Base-by-base conservation (phyloP, 2,888 invertebrate species). In the Scaptomyza tumidula region DNA sequence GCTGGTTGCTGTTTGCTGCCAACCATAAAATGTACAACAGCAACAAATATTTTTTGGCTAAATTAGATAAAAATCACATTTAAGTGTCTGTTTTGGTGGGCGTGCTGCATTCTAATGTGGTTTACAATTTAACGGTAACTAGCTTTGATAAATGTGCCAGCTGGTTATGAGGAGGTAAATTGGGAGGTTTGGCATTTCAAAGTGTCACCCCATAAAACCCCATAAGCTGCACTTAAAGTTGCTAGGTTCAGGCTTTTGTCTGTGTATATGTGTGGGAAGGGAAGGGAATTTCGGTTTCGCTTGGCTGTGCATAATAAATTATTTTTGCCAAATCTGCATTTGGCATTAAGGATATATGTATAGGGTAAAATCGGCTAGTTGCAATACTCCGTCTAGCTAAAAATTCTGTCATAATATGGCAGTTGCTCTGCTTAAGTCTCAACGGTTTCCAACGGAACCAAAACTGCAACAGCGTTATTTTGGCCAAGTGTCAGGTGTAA, bases 241-340 rank as follows among this genome's bases (percentile, higher is more conserved):
- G 35, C 5, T 37, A 46, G 16, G 19, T 3, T 70, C 41, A 31
- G 54, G 29, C 7, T 7, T 29, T 29, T 29, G 29, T 6, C 7
- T 29, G 29, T 29, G 9, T 24, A 3, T 24, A 3, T 24, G 24
- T 24, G 24, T 24, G 24, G 1, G 29, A 2, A 29, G 1, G 2
- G 29, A 7, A 0, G 0, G 3, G 24, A 24, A 24, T 24, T 19
- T 19, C 19, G 19, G 63, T 46, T 48, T 33, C 74, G 80, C 86
- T 69, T 69, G 58, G 77, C 72, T 66, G 69, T 60, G 71, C 72
- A 65, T 64, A 74, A 81, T 81, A 84, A 84, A 84, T 84, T 73
- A 87, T 77, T 77, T 68, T 77, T 49, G 79, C 70, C 69, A 75
- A 87, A 84, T 87, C 87, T 79, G 87, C 82, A 85, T 79, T 74